Percentiles rank a stretch among this genome's conserved stretches.
phyloP scores from a whole-genome alignment of 2,113 vertebrate genomes.

The Oncorhynchus tshawytscha region DNA sequence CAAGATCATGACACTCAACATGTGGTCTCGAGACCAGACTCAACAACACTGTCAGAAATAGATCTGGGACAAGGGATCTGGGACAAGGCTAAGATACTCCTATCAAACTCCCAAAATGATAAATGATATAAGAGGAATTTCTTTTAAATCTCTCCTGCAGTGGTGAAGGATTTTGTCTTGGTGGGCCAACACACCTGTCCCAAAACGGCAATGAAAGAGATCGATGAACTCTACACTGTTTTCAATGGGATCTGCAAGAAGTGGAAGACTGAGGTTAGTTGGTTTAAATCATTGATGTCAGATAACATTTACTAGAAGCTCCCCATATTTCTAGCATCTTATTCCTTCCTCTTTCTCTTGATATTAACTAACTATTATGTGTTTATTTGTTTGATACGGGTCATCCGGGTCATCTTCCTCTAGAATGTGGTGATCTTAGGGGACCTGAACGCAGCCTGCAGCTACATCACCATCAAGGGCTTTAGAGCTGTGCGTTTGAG shows the following conservation, averaged over 20 bases:
- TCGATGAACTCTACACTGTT: constrained; percentile 72
- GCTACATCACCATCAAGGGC: constrained; percentile 75
- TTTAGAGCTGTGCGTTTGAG: constrained; percentile 74
- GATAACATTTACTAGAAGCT: constrained; percentile 22
- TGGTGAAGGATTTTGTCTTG: constrained; percentile 75
- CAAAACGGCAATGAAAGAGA: constrained; percentile 75
- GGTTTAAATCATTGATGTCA: not conserved
- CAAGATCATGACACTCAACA: too few relatives aligned
- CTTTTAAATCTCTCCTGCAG: constrained; percentile 44
- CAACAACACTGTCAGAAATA: too few relatives aligned
- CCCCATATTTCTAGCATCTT: not conserved
- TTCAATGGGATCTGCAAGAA: constrained; percentile 68
- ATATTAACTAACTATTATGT: too few relatives aligned
- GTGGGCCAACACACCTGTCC: constrained; percentile 79
- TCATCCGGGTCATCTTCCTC: not conserved
- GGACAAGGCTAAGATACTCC: too few relatives aligned
- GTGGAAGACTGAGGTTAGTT: constrained; percentile 74
- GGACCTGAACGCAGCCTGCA: constrained; percentile 84
- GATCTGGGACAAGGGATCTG: too few relatives aligned
- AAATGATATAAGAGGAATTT: not conserved
- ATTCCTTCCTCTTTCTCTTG: constrained; percentile 59
- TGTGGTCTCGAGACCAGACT: too few relatives aligned
- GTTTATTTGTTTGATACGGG: too few relatives aligned
- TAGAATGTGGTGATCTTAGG: constrained; percentile 52
- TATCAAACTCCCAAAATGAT: too few relatives aligned